phyloP scores from a whole-genome alignment of 2,888 invertebrate genomes.

The Norana najaformis region DNA sequence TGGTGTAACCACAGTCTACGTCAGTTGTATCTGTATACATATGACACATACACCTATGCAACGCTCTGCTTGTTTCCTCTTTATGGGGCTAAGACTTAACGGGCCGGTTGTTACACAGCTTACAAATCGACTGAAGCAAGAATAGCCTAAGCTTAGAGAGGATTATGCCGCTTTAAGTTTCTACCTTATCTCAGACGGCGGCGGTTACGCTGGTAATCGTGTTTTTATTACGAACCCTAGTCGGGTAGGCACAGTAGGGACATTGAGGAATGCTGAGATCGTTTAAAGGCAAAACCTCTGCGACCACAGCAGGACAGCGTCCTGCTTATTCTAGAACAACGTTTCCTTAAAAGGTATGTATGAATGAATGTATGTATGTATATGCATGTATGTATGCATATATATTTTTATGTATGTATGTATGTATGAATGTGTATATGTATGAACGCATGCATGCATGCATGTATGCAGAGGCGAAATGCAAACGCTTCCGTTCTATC shows the following conservation, averaged over 20 bases:
- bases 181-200: neutral
- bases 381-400: neutral
- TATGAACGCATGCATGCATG: neutral
- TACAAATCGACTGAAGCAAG: neutral
- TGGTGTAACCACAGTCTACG: neutral
- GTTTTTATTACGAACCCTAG: neutral
- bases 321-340: neutral
- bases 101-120: neutral
- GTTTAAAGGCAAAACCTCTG: neutral
- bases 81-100: conserved; percentile 3
- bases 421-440: no score
- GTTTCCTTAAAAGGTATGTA: no score
- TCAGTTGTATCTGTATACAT: neutral
- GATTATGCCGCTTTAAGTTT: neutral
- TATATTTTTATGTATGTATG: neutral
- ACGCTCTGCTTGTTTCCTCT: neutral
- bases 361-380: neutral
- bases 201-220: neutral
- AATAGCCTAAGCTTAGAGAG: neutral
- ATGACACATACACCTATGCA: neutral
- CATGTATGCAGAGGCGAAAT: neutral
- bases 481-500: no score
- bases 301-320: neutral
- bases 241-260: neutral
- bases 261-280: neutral